Base-by-base conservation (phyloP, 2,888 invertebrate species). In the Conops quadrifasciatus region DNA sequence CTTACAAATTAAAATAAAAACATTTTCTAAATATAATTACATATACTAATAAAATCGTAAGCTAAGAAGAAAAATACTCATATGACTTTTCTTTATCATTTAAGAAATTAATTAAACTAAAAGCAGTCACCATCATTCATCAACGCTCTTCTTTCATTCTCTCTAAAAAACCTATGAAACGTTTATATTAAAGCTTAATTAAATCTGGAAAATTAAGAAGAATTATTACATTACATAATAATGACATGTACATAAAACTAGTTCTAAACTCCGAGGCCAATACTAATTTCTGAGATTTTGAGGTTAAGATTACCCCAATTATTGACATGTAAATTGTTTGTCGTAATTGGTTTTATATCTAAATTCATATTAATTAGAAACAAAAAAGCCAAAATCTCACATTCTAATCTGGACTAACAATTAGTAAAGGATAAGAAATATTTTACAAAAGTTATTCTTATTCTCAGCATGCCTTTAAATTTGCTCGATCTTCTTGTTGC, bases 381-480 rank as follows among this genome's bases (percentile, higher is more conserved):
- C 9, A 36, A 56, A 26, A 56, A 26, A 13, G 26, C 15, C 56
- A 26, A 26, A 26, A 56, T n/a, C n/a, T n/a, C 21, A 56, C 28
- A 36, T 7, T 36, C 21, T 26, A 66, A 56, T 56, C 47, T 68
- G 2, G n/a, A 24, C 68, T 68, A 68, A 62, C 30, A 36, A 62
- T 60, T 62, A 68, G 28, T 68, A 68, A 68, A 62, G 51, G 36
- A 68, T 16, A 62, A 36, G 49, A 60, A 62, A 68, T 62, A 68
- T 62, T 51, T 67, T 67, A 67, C 67, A 67, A 67, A 45, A 67
- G 67, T 67, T 21, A 24, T 63, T 21, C 36, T 4, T 36, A 45
- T 45, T 16, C 21, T 43, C 9, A 19, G 5, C 36, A 2, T 47
- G 13, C 63, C 19, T 26, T 43, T 47, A 9, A 43, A 2, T 30